Evolutionary conservation across 1,140 invertebrate species (phyloP).

Genomic region (Propsilocerus akamusi): DNA sequence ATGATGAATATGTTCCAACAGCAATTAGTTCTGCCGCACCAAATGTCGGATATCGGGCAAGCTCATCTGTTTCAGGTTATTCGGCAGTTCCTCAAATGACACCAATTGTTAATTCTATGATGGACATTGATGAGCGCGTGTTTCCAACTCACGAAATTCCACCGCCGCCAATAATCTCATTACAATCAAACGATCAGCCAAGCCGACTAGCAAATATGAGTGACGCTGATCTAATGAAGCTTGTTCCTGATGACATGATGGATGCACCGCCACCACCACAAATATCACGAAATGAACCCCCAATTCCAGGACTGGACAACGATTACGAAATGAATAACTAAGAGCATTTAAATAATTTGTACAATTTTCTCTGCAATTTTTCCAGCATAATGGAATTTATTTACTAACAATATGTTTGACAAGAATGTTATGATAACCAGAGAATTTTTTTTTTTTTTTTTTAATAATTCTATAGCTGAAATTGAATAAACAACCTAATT

Average conservation of each 20-base stretch:
- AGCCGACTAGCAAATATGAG: constrained; percentile 24
- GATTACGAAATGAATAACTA: no score
- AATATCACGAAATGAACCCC: background rate
- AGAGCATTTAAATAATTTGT: no score
- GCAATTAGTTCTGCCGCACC: background rate
- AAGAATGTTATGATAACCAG: no score
- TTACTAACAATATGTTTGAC: no score
- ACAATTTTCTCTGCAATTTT: no score
- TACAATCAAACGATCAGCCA: constrained; percentile 3
- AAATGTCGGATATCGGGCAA: background rate
- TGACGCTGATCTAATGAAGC: constrained; percentile 26
- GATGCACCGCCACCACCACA: background rate
- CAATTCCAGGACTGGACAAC: background rate
- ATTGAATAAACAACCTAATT: no score
- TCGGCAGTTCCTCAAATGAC: background rate
- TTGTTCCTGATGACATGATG: constrained; percentile 22
- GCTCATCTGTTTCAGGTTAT: background rate
- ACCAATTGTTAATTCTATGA: constrained; percentile 4
- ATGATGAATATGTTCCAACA: background rate
- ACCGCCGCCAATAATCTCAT: constrained; percentile 1
- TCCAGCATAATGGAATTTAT: no score
- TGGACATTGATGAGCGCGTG: background rate
- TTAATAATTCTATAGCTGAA: no score
- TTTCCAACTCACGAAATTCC: constrained; percentile 1
- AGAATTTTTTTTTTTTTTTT: no score